Evolutionary conservation across 2,797 vertebrate species (phyloP).

Genomic region (Schizopygopsis pylzovi): DNA sequence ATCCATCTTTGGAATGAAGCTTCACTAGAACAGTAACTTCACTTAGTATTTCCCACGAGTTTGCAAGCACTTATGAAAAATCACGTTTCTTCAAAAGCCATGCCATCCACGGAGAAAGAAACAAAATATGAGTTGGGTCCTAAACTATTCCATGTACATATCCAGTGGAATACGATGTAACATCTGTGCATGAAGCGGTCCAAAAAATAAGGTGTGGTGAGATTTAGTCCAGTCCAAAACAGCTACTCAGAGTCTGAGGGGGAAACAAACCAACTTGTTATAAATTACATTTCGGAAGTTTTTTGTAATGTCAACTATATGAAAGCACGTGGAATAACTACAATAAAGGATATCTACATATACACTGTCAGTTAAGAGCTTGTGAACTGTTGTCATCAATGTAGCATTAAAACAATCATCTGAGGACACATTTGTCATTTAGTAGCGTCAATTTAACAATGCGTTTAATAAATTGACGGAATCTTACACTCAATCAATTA

Average conservation of each 20-base stretch:
- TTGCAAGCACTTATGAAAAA: conserved; percentile 50
- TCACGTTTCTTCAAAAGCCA: conserved; percentile 74
- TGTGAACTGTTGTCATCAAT: conserved; percentile 3
- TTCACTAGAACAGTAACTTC: conserved; percentile 47
- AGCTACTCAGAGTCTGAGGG: conserved; percentile 47
- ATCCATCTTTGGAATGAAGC: conserved; percentile 73
- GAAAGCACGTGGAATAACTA: background rate
- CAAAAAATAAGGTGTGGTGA: conserved; percentile 69
- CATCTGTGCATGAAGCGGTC: conserved; percentile 26
- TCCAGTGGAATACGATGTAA: conserved; percentile 27
- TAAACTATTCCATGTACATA: conserved; percentile 53
- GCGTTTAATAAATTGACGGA: background rate
- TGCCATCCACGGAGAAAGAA: conserved; percentile 58
- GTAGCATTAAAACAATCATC: background rate
- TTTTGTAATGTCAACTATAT: background rate
- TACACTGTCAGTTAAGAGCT: background rate
- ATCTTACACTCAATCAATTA: conserved; percentile 26
- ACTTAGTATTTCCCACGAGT: conserved; percentile 55
- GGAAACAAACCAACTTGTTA: conserved; percentile 22
- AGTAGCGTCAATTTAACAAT: background rate
- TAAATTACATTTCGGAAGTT: background rate
- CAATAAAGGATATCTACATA: background rate
- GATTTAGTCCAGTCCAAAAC: conserved; percentile 50
- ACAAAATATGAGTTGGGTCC: background rate
- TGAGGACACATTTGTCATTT: background rate